A percentile compares a stretch with the other conserved stretches of the same genome.
These are phyloP conservation scores for Anolis carolinensis DNA, from an alignment of 2,113 vertebrate species.

Conservation along the genomic window DNA sequence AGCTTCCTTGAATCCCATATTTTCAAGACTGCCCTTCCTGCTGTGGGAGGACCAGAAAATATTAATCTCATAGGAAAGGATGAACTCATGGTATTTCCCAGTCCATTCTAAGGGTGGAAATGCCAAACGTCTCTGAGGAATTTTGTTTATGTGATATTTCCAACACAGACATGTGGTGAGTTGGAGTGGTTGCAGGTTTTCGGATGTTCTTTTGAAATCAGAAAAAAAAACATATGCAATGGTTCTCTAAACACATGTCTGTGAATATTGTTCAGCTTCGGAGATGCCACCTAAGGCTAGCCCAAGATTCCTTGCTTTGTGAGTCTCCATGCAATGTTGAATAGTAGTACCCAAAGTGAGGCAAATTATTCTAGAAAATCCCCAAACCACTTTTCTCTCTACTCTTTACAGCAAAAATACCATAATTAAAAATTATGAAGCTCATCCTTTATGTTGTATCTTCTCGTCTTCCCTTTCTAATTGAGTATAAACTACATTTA, in stretches of 20 bases:
- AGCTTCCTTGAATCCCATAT: constrained; percentile 18
- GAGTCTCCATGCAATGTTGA: neutral
- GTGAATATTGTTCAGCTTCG: neutral
- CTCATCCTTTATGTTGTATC: too few species aligned
- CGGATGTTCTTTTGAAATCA: constrained; percentile 33
- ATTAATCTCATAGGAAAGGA: constrained; percentile 27
- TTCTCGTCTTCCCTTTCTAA: too few species aligned
- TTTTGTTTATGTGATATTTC: neutral
- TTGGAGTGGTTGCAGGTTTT: neutral
- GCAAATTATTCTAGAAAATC: neutral
- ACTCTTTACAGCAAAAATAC: neutral
- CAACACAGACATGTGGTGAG: neutral
- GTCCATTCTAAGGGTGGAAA: constrained; percentile 28
- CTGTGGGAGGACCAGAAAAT: neutral
- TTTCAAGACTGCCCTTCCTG: neutral
- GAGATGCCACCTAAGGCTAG: neutral
- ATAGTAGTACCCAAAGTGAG: neutral
- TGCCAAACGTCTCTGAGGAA: neutral
- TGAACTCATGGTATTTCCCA: constrained; percentile 6
- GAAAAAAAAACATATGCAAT: neutral
- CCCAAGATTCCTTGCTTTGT: neutral
- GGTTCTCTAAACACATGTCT: neutral
- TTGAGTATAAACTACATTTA: too few species aligned
- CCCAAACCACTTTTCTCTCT: neutral
- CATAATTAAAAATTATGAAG: neutral